Evolutionary conservation across 2,888 invertebrate species (phyloP).

Genomic region (Aplocera efformata): DNA sequence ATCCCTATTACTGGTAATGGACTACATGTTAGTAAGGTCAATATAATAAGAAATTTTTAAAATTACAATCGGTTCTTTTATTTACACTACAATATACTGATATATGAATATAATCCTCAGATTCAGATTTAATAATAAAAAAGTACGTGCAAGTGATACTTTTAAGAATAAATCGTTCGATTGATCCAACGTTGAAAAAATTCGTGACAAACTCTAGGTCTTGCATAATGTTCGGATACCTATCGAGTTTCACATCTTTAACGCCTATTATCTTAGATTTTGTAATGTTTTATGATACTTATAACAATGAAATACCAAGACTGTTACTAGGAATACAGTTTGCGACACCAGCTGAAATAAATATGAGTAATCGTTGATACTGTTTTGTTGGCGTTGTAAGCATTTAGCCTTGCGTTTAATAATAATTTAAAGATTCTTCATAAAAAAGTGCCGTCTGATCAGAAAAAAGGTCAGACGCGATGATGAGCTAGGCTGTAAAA

Average conservation of each 20-base stretch:
- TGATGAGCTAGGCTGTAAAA: no score
- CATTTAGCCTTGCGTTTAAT: slow-evolving; percentile 3
- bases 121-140: no score
- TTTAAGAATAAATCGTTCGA: no score
- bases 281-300: slow-evolving; percentile 29
- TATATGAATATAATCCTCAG: no score
- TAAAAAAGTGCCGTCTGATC: no score
- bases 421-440: slow-evolving; percentile 1
- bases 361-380: slow-evolving; percentile 11
- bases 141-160: no score
- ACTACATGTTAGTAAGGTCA: no score
- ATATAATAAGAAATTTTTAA: no score
- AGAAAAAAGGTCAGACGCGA: no score
- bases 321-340: slow-evolving; percentile 5
- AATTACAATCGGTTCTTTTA: no score
- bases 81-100: no score
- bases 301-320: slow-evolving; percentile 23
- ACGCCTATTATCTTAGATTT: slow-evolving; percentile 34
- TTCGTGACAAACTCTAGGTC: slow-evolving; percentile 51
- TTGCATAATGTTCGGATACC: slow-evolving; percentile 44
- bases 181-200: slow-evolving; percentile 8
- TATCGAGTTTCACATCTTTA: slow-evolving; percentile 42
- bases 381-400: slow-evolving; percentile 4
- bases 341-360: slow-evolving; percentile 14
- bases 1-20: no score